These are phyloP conservation scores for Fregetta grallaria DNA, from an alignment of 2,113 vertebrate genomes.

Conservation along the genomic window DNA sequence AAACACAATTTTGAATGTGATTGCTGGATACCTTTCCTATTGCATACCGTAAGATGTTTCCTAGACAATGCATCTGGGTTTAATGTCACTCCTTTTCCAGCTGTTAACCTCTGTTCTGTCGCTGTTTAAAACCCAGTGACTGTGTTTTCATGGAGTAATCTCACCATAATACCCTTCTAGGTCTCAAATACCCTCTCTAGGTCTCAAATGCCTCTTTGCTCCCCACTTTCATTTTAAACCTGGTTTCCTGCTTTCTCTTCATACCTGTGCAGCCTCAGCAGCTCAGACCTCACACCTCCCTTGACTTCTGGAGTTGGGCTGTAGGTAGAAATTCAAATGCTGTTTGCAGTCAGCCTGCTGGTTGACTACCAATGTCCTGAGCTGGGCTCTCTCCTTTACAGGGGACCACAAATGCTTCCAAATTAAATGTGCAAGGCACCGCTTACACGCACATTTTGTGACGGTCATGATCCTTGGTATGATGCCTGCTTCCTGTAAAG, in stretches of 20 bases:
- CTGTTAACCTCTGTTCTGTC: neutral
- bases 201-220: neutral
- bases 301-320: neutral
- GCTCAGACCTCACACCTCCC: neutral
- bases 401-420: neutral
- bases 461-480: neutral
- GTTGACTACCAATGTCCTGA: neutral
- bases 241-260: neutral
- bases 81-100: neutral
- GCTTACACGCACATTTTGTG: accelerated
- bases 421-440: neutral
- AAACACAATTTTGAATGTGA: neutral
- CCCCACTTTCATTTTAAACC: neutral
- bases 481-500: neutral
- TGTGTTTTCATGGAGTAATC: neutral
- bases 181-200: neutral
- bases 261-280: neutral
- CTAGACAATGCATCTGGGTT: neutral
- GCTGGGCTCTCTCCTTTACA: neutral
- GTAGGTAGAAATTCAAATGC: neutral
- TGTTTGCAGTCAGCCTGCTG: neutral
- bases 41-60: neutral
- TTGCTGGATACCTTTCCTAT: neutral
- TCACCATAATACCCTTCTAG: neutral
- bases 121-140: neutral